Evolutionary conservation across 2,113 vertebrate genomes (phyloP).

Genomic region (Plectropomus leopardus): DNA sequence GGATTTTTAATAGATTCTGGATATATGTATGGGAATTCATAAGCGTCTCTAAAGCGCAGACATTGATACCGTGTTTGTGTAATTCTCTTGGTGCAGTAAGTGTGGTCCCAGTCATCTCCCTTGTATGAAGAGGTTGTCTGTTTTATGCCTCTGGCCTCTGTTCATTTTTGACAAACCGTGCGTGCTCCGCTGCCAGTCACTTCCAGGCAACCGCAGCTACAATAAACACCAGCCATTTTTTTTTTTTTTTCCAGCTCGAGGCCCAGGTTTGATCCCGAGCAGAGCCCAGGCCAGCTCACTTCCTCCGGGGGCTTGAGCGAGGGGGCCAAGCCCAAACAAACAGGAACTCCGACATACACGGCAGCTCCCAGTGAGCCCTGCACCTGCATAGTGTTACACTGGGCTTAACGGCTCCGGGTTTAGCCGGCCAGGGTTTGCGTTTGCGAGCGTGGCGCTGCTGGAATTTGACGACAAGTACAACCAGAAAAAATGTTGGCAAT

Average conservation of each 20-base stretch:
- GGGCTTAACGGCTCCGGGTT: slow-evolving; percentile 46
- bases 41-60: slow-evolving; percentile 45
- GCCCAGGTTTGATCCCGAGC: slow-evolving; percentile 90
- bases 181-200: slow-evolving; percentile 78
- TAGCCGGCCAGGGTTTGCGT: slow-evolving; percentile 25
- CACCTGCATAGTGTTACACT: slow-evolving; percentile 91
- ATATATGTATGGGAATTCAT: slow-evolving; percentile 59
- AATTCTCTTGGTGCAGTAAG: slow-evolving; percentile 54
- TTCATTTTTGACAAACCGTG: slow-evolving; percentile 78
- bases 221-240: slow-evolving; percentile 76
- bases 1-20: slow-evolving; percentile 72
- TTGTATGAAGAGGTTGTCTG: slow-evolving; percentile 71
- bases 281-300: slow-evolving; percentile 87
- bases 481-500: too few species aligned
- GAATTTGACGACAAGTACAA: slow-evolving; percentile 23
- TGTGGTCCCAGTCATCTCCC: slow-evolving; percentile 76
- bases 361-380: slow-evolving; percentile 81
- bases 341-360: slow-evolving; percentile 76
- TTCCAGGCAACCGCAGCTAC: slow-evolving; percentile 86
- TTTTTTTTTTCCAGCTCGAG: slow-evolving; percentile 38
- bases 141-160: slow-evolving; percentile 75
- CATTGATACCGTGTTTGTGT: slow-evolving; percentile 67
- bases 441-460: slow-evolving; percentile 9
- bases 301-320: slow-evolving; percentile 86
- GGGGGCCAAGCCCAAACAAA: slow-evolving; percentile 92